phyloP scores from a whole-genome alignment of 2,797 vertebrate genomes.

The Echiichthys vipera region DNA sequence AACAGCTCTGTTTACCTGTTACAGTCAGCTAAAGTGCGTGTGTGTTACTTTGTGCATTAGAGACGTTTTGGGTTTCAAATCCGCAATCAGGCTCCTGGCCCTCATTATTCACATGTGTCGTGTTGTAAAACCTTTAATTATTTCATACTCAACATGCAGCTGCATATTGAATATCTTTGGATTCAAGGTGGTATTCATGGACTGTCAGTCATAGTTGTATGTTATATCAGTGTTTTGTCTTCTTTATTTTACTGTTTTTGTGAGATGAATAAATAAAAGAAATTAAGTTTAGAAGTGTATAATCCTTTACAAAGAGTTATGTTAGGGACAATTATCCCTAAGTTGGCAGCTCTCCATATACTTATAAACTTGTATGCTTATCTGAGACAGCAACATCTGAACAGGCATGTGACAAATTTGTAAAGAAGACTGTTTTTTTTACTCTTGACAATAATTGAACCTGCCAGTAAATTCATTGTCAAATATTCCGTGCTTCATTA shows the following conservation, averaged over 20 bases:
- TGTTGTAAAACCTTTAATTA: conserved; percentile 21
- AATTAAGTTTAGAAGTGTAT: neutral
- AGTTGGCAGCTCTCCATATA: neutral
- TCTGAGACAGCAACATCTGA: neutral
- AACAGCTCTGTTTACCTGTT: conserved; percentile 26
- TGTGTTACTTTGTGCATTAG: conserved; percentile 3
- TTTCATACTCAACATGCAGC: neutral
- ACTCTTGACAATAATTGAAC: neutral
- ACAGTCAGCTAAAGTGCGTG: neutral
- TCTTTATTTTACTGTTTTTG: neutral
- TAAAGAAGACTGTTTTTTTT: neutral
- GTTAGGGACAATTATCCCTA: neutral
- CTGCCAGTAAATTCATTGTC: neutral
- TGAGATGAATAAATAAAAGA: neutral
- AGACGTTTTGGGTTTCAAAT: conserved; percentile 38
- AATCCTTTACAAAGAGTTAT: neutral
- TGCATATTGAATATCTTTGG: conserved; percentile 10
- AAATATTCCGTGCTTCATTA: conserved; percentile 8
- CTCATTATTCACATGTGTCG: conserved; percentile 18
- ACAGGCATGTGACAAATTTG: neutral
- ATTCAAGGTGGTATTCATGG: neutral
- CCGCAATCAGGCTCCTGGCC: conserved; percentile 32
- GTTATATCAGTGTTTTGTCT: neutral
- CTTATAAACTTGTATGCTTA: neutral
- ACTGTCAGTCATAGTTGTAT: neutral